A percentile compares a stretch with the other conserved stretches of the same genome.
These are phyloP conservation scores for Saccostrea echinata DNA, from an alignment of 1,140 invertebrate species.

Conservation along the genomic window DNA sequence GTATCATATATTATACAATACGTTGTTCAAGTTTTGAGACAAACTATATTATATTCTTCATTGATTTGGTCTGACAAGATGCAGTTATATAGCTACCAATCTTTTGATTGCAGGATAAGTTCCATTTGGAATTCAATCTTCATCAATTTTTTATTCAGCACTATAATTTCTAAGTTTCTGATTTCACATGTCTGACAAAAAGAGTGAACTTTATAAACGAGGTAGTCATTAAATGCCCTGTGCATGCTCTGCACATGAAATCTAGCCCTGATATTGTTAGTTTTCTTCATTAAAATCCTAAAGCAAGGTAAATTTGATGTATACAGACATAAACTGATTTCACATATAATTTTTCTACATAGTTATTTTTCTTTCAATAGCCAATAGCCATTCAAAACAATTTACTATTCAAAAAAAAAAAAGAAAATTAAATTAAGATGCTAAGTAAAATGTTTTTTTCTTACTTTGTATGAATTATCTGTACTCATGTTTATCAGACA, in stretches of 20 bases:
- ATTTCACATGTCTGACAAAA: neutral
- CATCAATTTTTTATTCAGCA: neutral
- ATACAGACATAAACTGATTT: no score
- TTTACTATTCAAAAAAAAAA: no score
- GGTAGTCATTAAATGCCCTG: slow-evolving; percentile 25
- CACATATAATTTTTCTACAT: no score
- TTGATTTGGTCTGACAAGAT: slow-evolving; percentile 6
- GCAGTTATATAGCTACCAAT: slow-evolving; percentile 6
- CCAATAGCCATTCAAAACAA: no score
- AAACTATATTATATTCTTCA: neutral
- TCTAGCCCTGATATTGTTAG: neutral
- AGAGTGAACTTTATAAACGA: neutral
- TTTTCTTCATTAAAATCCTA: neutral
- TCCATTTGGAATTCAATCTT: slow-evolving; percentile 8
- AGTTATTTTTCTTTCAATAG: no score
- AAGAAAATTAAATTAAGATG: no score
- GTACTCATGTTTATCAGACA: no score
- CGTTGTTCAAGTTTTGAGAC: slow-evolving; percentile 30
- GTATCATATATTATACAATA: slow-evolving; percentile 30
- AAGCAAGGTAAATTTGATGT: slow-evolving; percentile 7
- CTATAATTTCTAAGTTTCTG: neutral
- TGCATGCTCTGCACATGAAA: neutral
- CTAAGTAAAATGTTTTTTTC: no score
- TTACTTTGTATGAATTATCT: no score
- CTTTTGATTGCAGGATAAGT: slow-evolving; percentile 19